Conservation (phyloP, 2,888 invertebrate species). For the Pseudoips prasinana region DNA sequence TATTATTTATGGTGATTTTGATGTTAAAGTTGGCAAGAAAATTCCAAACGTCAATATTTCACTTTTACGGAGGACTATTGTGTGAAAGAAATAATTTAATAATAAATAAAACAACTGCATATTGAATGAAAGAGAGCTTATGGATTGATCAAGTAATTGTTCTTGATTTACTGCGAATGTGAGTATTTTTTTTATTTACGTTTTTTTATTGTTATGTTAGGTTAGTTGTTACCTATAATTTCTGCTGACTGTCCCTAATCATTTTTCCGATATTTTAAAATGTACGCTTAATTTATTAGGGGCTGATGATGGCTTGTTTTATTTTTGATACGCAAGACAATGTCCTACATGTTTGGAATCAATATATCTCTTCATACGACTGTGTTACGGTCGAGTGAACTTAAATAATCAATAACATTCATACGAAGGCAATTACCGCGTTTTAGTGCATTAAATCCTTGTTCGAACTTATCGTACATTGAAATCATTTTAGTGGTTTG, state of each 20-base stretch:
- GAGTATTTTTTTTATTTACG: conserved; percentile 48
- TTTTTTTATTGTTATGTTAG: conserved; percentile 56
- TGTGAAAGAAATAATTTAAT: conserved; percentile 22
- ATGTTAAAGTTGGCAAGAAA: conserved; percentile 18
- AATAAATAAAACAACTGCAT: conserved; percentile 14
- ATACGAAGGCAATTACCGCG: conserved; percentile 28
- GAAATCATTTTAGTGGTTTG: not conserved
- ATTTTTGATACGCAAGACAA: conserved; percentile 46
- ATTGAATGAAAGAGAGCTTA: conserved; percentile 25
- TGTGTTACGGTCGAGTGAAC: conserved; percentile 40
- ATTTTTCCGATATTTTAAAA: conserved; percentile 53
- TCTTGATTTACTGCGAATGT: conserved; percentile 45
- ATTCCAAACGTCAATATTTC: conserved; percentile 33
- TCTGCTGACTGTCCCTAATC: conserved; percentile 68
- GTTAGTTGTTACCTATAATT: conserved; percentile 72
- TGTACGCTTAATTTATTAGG: conserved; percentile 66
- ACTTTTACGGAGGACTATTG: conserved; percentile 27
- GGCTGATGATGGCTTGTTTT: conserved; percentile 74
- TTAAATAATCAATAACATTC: conserved; percentile 48
- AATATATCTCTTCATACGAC: conserved; percentile 26
- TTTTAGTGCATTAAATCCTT: conserved; percentile 14
- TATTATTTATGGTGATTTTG: conserved; percentile 5
- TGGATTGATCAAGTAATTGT: conserved; percentile 21
- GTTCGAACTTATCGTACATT: too few species aligned
- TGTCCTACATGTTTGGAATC: conserved; percentile 27